Conservation (phyloP, 2,797 vertebrate genomes). For the Avahi laniger region DNA sequence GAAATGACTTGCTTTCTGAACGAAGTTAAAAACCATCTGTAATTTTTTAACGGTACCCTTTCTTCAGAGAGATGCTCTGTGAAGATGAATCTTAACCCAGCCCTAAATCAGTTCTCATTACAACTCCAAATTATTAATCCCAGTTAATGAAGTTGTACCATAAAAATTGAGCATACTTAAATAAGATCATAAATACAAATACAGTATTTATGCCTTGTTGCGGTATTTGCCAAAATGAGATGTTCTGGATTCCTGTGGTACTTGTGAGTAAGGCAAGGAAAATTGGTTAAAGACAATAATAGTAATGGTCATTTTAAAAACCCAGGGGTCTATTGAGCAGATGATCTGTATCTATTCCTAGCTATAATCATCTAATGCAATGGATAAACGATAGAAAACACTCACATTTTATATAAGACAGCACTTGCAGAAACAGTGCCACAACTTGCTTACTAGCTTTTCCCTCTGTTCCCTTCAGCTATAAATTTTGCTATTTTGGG, state of each 20-base stretch:
- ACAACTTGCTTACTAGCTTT: background rate
- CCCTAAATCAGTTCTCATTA: background rate
- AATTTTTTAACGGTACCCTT: background rate
- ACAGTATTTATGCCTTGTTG: background rate
- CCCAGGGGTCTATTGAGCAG: background rate
- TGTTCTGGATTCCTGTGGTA: background rate
- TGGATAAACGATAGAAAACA: background rate
- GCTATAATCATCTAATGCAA: background rate
- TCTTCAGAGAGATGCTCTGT: background rate
- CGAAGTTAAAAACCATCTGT: background rate
- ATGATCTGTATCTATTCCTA: background rate
- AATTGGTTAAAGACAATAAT: background rate
- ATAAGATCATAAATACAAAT: background rate
- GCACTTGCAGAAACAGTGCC: background rate
- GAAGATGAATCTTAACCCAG: background rate
- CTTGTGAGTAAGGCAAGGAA: background rate
- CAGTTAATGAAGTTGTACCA: background rate
- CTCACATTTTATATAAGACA: background rate
- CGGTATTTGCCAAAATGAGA: background rate
- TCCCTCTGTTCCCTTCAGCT: conserved; percentile 44
- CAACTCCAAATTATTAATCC: background rate
- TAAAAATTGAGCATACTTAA: background rate
- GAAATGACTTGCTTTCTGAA: background rate
- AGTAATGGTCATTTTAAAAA: background rate
- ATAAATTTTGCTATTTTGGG: background rate